Base-by-base conservation (phyloP, 92 coral and sea anemone genomes). In the Muricea muricata region DNA sequence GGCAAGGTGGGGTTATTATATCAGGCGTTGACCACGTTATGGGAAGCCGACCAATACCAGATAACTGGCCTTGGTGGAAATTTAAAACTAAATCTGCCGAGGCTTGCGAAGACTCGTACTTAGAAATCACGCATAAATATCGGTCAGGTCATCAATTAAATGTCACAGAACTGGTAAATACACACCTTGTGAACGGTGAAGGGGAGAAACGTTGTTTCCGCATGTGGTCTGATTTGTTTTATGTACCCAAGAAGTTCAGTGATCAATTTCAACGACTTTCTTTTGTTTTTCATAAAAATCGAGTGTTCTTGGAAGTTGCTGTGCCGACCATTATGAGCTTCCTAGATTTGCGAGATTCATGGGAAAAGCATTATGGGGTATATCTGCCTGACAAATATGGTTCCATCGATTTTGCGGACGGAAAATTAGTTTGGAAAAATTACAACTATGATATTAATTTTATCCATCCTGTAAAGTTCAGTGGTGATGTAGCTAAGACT, bases 301-400 rank as follows among this genome's bases (percentile, higher is more conserved):
- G 82, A 32, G 90, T 89, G 52, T 89, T 89, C 50, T 80, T 89
- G 28, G 92, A 89, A 67, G 84, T 81, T 18, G 92, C 92, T 0
- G 92, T 81, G 29, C 84, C 92, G 10, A 89, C 92, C 14, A 85
- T 81, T 32, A 48, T 85, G 30, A 85, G 83, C 35, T 79, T 89
- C 47, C 78, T 89, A 41, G 90, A 72, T 31, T 17, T 41, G 4
- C 79, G 84, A 69, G 79, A 58, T 9, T 46, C 52, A 17, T 72
- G 84, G 82, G 79, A 79, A 25, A 41, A 81, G 21, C 83, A 52
- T 15, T 41, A 65, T 24, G 92, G 92, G 0, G 6, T 80, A 40
- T 85, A 89, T 25, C 79, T 89, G 13, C 87, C 85, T 0, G 65
- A 42, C 65, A 58, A 2, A 21, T 74, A 73, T 74, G 82, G 82